phyloP scores from a whole-genome alignment of 2,888 invertebrate species.

The Hemaris fuciformis region DNA sequence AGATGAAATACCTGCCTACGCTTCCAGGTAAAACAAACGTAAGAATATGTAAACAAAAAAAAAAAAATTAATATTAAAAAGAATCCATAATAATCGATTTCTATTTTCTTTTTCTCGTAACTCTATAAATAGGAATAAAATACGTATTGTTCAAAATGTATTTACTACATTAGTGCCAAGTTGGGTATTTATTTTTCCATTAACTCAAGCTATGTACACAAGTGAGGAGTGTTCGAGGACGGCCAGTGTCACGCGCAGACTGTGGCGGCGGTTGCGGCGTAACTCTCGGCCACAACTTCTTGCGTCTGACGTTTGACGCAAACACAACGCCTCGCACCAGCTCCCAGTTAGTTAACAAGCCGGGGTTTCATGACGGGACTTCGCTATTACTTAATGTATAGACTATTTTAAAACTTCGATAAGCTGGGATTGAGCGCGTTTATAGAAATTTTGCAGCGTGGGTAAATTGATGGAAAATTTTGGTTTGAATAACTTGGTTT shows the following conservation, averaged over 20 bases:
- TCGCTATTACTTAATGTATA: neutral
- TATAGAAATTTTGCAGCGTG: neutral
- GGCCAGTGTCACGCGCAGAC: constrained; percentile 34
- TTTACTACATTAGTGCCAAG: no score
- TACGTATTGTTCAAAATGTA: no score
- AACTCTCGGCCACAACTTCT: constrained; percentile 46
- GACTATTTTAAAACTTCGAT: neutral
- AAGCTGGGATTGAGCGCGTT: neutral
- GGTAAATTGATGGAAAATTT: no score
- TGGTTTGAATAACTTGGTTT: neutral
- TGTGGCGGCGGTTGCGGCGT: constrained; percentile 36
- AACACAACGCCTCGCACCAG: constrained; percentile 15
- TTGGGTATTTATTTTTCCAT: no score
- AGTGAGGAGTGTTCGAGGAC: neutral
- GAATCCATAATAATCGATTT: no score
- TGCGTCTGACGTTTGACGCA: constrained; percentile 43
- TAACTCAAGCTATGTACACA: neutral
- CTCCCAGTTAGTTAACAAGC: constrained; percentile 1
- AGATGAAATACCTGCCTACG: no score
- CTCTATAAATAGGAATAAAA: no score
- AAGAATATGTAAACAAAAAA: no score
- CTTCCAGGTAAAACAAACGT: no score
- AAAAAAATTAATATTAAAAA: no score
- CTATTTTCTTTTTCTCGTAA: no score
- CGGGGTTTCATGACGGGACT: neutral